A percentile compares a stretch with the other conserved stretches of the same genome.
Evolutionary conservation across 2,888 invertebrate genomes (phyloP).

Genomic region (Lepidochrysops patricia): DNA sequence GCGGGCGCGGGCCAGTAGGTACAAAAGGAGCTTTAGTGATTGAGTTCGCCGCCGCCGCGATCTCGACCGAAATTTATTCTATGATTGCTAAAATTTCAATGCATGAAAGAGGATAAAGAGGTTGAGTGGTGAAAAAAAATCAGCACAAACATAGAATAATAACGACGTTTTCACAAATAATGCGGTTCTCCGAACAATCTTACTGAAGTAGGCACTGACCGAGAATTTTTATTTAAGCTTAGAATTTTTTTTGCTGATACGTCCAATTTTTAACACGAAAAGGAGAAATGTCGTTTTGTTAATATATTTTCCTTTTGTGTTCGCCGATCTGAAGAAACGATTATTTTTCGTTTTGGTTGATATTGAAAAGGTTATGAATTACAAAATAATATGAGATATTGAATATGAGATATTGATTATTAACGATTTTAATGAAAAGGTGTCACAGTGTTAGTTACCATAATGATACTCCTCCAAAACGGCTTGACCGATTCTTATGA

Average conservation of each 20-base stretch:
- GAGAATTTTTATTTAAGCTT: conserved; percentile 12
- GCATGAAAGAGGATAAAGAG: conserved; percentile 15
- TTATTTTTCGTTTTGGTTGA: neutral
- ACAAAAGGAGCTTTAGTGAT: conserved; percentile 20
- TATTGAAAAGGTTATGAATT: no score
- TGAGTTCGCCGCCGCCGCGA: conserved; percentile 21
- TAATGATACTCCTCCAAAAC: no score
- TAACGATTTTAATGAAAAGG: no score
- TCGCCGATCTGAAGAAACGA: neutral
- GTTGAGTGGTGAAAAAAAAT: conserved; percentile 13
- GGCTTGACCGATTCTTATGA: no score
- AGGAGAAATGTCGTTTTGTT: neutral
- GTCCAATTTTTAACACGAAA: neutral
- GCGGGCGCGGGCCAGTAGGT: neutral
- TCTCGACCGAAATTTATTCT: conserved; percentile 18
- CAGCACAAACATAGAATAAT: conserved; percentile 11
- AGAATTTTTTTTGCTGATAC: conserved; percentile 6
- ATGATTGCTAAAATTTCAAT: conserved; percentile 15
- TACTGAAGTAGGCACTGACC: conserved; percentile 9
- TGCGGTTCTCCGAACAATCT: conserved; percentile 6
- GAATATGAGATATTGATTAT: no score
- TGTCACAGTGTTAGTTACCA: no score
- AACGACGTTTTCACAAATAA: conserved; percentile 10
- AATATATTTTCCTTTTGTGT: neutral
- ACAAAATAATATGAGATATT: no score